Percentiles rank a stretch among this genome's conserved stretches.
Conservation (phyloP, 2,113 vertebrate species). For the Forbesichthys papilliferus region DNA sequence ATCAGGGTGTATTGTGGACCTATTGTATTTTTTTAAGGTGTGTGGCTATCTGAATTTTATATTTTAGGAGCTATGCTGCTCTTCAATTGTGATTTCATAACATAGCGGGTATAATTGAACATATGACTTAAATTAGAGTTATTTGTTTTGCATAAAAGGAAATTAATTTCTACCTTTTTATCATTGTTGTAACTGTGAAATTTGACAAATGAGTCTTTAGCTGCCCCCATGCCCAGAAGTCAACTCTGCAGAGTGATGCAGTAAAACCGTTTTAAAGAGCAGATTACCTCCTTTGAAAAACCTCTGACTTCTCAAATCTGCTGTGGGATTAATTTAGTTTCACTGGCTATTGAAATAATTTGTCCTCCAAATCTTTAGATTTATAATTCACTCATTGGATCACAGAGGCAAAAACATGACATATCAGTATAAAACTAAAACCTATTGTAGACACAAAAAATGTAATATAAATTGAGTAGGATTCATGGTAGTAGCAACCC, state of each 20-base stretch:
- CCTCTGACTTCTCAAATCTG: constrained; percentile 29
- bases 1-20: not conserved
- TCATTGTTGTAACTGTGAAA: constrained; percentile 31
- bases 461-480: no score
- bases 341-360: constrained; percentile 52
- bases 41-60: not conserved
- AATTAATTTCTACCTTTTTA: constrained; percentile 27
- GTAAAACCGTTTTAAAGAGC: constrained; percentile 18
- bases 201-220: constrained; percentile 14
- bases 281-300: constrained; percentile 47
- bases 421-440: no score
- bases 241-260: constrained; percentile 38
- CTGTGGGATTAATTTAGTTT: constrained; percentile 55
- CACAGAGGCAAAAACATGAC: no score
- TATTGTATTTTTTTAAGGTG: not conserved
- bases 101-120: not conserved
- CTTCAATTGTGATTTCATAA: constrained; percentile 5
- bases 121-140: constrained; percentile 13
- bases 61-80: not conserved
- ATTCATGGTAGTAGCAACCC: no score
- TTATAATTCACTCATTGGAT: no score
- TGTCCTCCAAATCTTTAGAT: constrained; percentile 36
- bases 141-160: constrained; percentile 32
- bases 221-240: constrained; percentile 24
- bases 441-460: no score